These are phyloP conservation scores for Acanthosoma haemorrhoidale DNA, from an alignment of 2,888 invertebrate genomes.

Conservation along the genomic window DNA sequence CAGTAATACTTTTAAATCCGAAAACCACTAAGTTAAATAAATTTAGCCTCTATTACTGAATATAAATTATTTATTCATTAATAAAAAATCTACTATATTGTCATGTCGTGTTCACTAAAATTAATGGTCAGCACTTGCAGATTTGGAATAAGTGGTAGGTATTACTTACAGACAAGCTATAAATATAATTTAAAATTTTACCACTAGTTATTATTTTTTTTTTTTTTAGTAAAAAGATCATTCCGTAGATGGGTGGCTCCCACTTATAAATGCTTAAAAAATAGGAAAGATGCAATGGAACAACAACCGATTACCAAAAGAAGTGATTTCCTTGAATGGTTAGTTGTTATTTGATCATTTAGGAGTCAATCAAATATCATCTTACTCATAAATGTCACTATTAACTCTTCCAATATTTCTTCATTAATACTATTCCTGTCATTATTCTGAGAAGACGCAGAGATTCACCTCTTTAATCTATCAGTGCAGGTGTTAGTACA, in stretches of 20 bases:
- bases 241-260: slow-evolving; percentile 64
- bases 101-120: neutral
- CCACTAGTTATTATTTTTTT: too few species aligned
- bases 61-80: neutral
- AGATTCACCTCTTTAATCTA: too few species aligned
- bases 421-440: too few species aligned
- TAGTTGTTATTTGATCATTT: neutral
- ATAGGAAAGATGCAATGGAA: slow-evolving; percentile 55
- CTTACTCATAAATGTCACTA: too few species aligned
- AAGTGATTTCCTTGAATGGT: slow-evolving; percentile 71
- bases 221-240: slow-evolving; percentile 40
- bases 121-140: neutral
- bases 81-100: neutral
- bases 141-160: neutral
- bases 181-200: too few species aligned
- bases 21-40: neutral
- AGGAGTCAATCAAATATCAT: too few species aligned
- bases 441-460: too few species aligned
- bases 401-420: too few species aligned
- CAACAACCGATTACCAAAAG: slow-evolving; percentile 53
- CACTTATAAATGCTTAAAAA: slow-evolving; percentile 58
- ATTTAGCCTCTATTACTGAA: neutral
- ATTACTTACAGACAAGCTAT: neutral
- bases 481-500: too few species aligned
- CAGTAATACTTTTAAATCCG: neutral